These are phyloP conservation scores for Strix uralensis DNA, from an alignment of 2,113 vertebrate genomes.

Conservation along the genomic window DNA sequence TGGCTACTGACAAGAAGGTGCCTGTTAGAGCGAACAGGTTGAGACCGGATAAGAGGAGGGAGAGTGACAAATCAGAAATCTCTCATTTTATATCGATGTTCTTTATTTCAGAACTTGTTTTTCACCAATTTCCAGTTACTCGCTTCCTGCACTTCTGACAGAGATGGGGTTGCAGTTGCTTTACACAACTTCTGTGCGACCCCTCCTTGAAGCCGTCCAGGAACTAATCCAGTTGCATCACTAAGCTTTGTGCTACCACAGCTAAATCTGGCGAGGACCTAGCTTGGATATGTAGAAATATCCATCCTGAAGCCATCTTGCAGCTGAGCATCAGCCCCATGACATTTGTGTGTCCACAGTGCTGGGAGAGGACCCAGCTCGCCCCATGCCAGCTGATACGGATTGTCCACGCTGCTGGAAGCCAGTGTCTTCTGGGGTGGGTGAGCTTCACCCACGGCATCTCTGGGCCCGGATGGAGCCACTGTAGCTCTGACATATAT, in stretches of 20 bases:
- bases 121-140: background rate
- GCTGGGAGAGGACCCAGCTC: background rate
- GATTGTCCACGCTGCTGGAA: background rate
- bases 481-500: background rate
- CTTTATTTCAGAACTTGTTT: background rate
- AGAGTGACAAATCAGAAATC: background rate
- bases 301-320: background rate
- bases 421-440: background rate
- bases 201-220: background rate
- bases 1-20: conserved; percentile 41
- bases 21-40: conserved; percentile 13
- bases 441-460: background rate
- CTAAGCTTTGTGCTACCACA: background rate
- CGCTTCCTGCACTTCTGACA: background rate
- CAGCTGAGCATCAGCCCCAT: background rate
- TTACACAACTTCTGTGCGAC: background rate
- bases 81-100: background rate
- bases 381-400: fast-evolving
- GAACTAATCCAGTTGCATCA: background rate
- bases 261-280: background rate
- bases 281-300: background rate
- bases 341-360: fast-evolving
- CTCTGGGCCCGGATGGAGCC: background rate
- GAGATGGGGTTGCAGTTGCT: background rate
- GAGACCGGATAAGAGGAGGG: background rate